Evolutionary conservation across 2,113 vertebrate species (phyloP).

Genomic region (Macaca fascicularis): DNA sequence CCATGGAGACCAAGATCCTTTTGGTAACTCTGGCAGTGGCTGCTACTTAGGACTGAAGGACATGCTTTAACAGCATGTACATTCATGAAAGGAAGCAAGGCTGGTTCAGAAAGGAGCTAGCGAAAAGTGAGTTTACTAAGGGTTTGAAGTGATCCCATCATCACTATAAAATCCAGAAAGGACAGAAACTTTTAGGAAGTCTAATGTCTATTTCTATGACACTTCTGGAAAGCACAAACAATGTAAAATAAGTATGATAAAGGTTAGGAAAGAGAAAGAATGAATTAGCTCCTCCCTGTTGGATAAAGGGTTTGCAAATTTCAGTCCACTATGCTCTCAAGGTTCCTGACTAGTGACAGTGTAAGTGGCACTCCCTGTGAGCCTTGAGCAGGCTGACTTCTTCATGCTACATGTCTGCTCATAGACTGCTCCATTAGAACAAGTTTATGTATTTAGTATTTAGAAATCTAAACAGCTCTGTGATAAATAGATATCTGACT

Average conservation of each 20-base stretch:
- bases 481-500: neutral
- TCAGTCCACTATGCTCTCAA: neutral
- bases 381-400: neutral
- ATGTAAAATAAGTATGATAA: neutral
- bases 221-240: neutral
- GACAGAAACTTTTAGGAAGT: neutral
- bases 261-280: neutral
- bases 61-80: neutral
- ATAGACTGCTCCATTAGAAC: neutral
- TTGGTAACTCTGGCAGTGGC: neutral
- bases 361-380: neutral
- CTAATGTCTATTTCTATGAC: neutral
- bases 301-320: neutral
- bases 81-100: neutral
- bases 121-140: neutral
- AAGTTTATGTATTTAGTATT: neutral
- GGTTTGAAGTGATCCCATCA: neutral
- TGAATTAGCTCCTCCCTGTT: neutral
- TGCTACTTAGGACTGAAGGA: neutral
- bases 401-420: neutral
- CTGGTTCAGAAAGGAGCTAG: neutral
- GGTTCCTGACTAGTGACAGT: neutral
- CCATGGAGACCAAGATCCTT: neutral
- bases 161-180: neutral
- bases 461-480: conserved; percentile 14